Base-by-base conservation (phyloP, 2,113 vertebrate genomes). In the Henicopernis longicauda region DNA sequence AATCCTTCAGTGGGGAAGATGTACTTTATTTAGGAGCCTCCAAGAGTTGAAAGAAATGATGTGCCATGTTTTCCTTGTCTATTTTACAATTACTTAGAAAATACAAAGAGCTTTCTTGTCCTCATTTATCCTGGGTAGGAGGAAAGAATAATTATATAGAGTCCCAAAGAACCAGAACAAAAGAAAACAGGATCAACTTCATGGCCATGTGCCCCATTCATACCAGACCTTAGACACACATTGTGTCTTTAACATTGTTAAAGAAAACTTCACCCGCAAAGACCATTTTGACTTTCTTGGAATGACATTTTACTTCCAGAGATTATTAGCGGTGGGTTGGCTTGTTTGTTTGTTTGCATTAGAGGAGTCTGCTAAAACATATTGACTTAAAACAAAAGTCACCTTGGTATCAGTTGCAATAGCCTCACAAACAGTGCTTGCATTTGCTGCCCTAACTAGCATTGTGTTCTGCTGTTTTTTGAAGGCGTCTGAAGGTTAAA, bases 331-430 rank as follows among this genome's bases (percentile, higher is more conserved):
- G 1, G 10, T 36, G 77, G 50, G 32, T 31, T 83, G 78, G 34
- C 18, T 94, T 88, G 74, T 76, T 96, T 97, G 95, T 94, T 96
- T 95, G 93, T 92, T 92, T 95, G 92, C 76, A 44, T 86, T 94
- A 92, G 38, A 90, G 54, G 34, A 81, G 63, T 62, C 86, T 95
- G 76, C 86, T 92, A 83, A 93, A 95, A 38, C 72, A 86, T 91
- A 92, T 96, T 96, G 94, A 92, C 91, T 95, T 86, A 91, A 92
- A 71, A 13, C 45, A 83, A 65, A 91, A 88, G 90, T 96, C 92
- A 92, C 94, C 82, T 93, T 94, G 59, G 26, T 66, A 89, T 88
- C 79, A 47, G 29, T 67, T 63, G 42, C 67, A 84, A n/a, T 13
- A 86, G 55, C 65, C 63, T 69, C 72, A 50, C 82, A 70, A 77